Base-by-base conservation (phyloP, 2,888 invertebrate species). In the Maniola hyperantus region DNA sequence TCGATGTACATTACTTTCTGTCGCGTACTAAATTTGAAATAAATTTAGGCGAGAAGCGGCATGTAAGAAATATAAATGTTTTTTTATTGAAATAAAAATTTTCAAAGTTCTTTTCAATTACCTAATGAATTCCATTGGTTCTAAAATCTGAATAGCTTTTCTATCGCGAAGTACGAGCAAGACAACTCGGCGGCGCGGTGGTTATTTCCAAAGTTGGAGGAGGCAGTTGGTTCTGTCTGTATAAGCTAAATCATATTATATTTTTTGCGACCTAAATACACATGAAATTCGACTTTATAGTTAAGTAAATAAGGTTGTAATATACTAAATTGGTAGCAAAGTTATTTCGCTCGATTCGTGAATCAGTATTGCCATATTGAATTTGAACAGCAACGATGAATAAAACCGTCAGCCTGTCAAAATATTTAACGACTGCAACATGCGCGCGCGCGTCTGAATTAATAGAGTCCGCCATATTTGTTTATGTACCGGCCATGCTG, bases 331-430 rank as follows among this genome's bases (percentile, higher is more conserved):
- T 15, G 10, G 8, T 20, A 33, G 57, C 39, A 61, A 60, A 62
- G 64, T 66, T 63, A 58, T 62, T 50, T 65, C n/a, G 57, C 39
- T 15, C 48, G 51, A 5, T 42, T 55, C 60, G 74, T 73, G 74
- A 76, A 69, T 76, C 73, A 76, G 69, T 65, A 62, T 68, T 50
- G 67, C 70, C 68, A 74, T 74, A 74, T 76, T 76, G 73, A 77
- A 76, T 74, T 71, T 74, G 67, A 75, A 75, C 69, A 69, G 67
- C 72, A 60, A 68, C 66, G 67, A 69, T 73, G 73, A 72, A 77
- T 75, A 75, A 77, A 77, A 76, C 75, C 73, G 76, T 75, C 77
- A 71, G 68, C 54, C 72, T 78, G 78, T 78, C 78, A 77, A 76
- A 78, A 78, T 76, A 74, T 73, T 77, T 77, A 77, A 76, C 74